A percentile compares a stretch with the other conserved stretches of the same genome.
Conservation (phyloP, 2,797 vertebrate species). For the Bufotes viridis region DNA sequence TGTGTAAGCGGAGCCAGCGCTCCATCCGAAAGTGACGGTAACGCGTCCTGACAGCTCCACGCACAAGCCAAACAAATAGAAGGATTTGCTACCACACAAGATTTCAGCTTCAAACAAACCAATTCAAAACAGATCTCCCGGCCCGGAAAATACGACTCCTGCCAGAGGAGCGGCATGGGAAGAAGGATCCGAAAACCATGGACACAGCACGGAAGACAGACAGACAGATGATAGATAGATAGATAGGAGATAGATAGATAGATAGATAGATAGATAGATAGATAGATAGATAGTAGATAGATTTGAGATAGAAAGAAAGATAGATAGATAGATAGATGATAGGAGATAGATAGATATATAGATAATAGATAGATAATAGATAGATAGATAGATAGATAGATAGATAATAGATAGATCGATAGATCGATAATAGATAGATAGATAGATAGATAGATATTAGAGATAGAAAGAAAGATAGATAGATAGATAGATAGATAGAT, state of each 20-base stretch:
- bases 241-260: background rate
- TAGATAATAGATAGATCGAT: no score
- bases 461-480: slow-evolving; percentile 15
- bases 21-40: slow-evolving; percentile 25
- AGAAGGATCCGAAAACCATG: background rate
- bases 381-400: background rate
- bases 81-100: slow-evolving; percentile 41
- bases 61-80: slow-evolving; percentile 46
- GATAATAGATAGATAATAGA: background rate
- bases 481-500: slow-evolving; percentile 15
- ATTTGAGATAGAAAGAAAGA: no score
- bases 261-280: no score
- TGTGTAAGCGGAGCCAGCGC: slow-evolving; percentile 25
- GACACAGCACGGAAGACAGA: background rate
- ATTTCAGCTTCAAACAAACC: slow-evolving; percentile 32
- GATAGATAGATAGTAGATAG: slow-evolving; percentile 2
- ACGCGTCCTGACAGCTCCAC: slow-evolving; percentile 28
- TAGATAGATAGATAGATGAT: slow-evolving; percentile 23
- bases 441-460: slow-evolving; percentile 30
- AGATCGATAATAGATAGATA: slow-evolving; percentile 19
- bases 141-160: background rate
- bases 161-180: slow-evolving; percentile 23
- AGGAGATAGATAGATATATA: background rate
- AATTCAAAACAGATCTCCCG: slow-evolving; percentile 44
- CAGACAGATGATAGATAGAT: background rate